These are phyloP conservation scores for Nemurella pictetii DNA, from an alignment of 2,888 invertebrate genomes.

Conservation along the genomic window DNA sequence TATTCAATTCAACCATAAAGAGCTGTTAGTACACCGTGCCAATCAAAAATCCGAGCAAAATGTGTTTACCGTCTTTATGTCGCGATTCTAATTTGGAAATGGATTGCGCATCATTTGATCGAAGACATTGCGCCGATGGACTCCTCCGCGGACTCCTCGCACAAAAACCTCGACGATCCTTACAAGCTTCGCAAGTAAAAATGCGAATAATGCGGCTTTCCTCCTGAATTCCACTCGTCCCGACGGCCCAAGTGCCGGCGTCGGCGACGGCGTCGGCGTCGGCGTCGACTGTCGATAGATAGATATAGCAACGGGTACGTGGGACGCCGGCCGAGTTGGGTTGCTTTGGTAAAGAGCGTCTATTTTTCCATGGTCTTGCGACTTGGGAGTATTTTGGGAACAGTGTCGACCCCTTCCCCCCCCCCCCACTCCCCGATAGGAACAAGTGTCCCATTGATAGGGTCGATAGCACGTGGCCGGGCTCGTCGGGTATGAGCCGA, in stretches of 20 bases:
- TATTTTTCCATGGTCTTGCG: conserved; percentile 2
- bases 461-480: conserved; percentile 32
- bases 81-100: too few relatives aligned
- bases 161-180: too few relatives aligned
- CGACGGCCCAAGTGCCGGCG: neutral
- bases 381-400: conserved; percentile 36
- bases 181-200: too few relatives aligned
- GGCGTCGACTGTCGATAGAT: neutral
- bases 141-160: too few relatives aligned
- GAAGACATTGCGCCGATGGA: too few relatives aligned
- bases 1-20: too few relatives aligned
- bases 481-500: neutral
- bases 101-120: too few relatives aligned
- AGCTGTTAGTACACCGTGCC: too few relatives aligned
- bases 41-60: too few relatives aligned
- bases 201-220: neutral
- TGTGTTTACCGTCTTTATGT: too few relatives aligned
- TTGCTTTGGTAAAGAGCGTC: neutral
- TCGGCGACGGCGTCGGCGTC: neutral
- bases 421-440: conserved; percentile 32
- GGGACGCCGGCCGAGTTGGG: neutral
- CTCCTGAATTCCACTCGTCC: neutral
- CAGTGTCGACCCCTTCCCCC: conserved; percentile 31
- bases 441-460: conserved; percentile 34
- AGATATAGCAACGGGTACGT: neutral